phyloP scores from a whole-genome alignment of 1,140 invertebrate genomes.

The Tenebrio molitor region DNA sequence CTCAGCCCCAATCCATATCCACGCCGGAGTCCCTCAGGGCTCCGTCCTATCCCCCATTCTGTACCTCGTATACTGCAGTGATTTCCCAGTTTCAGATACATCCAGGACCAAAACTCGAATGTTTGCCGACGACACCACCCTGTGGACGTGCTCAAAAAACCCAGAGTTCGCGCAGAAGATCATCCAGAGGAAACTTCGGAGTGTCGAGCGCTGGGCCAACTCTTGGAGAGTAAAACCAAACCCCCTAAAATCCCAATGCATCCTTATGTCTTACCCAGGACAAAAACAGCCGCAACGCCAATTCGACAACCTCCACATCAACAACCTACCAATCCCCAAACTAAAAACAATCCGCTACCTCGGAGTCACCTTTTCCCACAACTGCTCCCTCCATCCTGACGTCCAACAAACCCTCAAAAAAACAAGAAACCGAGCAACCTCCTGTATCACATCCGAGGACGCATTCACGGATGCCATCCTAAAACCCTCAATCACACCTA shows the following conservation, averaged over 20 bases:
- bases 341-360: too few species aligned
- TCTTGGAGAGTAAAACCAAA: not conserved
- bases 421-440: too few species aligned
- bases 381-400: too few species aligned
- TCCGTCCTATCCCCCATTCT: constrained; percentile 54
- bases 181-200: not conserved
- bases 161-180: not conserved
- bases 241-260: not conserved
- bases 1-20: constrained; percentile 30
- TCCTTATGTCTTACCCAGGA: not conserved
- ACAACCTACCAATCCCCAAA: too few species aligned
- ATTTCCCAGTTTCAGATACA: constrained; percentile 54
- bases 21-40: constrained; percentile 60
- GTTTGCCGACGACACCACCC: constrained; percentile 59
- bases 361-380: too few species aligned
- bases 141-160: not conserved
- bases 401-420: too few species aligned
- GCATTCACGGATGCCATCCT: too few species aligned
- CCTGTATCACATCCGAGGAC: too few species aligned
- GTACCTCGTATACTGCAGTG: constrained; percentile 50
- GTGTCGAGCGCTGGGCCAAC: not conserved
- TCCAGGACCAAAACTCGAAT: constrained; percentile 46
- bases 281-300: too few species aligned
- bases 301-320: too few species aligned
- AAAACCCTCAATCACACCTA: too few species aligned